Percentiles rank a stretch among this genome's conserved stretches.
Evolutionary conservation across 2,797 vertebrate species (phyloP).

Genomic region (Spinibarbus caldwelli): DNA sequence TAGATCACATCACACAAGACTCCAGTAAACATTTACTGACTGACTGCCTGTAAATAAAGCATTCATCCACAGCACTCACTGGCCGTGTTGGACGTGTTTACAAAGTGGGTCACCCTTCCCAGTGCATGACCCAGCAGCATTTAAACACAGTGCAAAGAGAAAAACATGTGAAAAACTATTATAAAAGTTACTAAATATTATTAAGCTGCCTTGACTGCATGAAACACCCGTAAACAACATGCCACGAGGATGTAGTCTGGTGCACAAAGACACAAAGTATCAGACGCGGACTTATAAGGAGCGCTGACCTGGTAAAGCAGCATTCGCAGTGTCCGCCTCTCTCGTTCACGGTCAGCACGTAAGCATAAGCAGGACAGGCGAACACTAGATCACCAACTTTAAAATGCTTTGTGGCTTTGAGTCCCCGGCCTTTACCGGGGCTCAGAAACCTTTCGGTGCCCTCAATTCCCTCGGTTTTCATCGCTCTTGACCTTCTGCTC

Average conservation of each 20-base stretch:
- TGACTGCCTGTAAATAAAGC: background rate
- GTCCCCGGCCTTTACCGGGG: slow-evolving; percentile 85
- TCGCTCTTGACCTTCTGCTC: slow-evolving; percentile 46
- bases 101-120: slow-evolving; percentile 31
- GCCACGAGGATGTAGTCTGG: background rate
- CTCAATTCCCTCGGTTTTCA: slow-evolving; percentile 78
- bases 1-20: background rate
- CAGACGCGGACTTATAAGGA: slow-evolving; percentile 23
- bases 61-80: background rate
- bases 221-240: background rate
- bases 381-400: slow-evolving; percentile 88
- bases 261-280: slow-evolving; percentile 1
- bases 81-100: background rate
- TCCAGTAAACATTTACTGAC: background rate
- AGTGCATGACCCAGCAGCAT: slow-evolving; percentile 30
- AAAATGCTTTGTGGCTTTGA: slow-evolving; percentile 83
- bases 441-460: slow-evolving; percentile 88
- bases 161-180: slow-evolving; percentile 14
- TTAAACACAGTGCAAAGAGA: slow-evolving; percentile 17
- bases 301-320: slow-evolving; percentile 91
- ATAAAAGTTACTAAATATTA: background rate
- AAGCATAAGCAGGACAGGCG: slow-evolving; percentile 89
- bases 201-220: too few relatives aligned
- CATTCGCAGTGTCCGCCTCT: slow-evolving; percentile 90
- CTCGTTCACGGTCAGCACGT: slow-evolving; percentile 89